Evolutionary conservation across 2,797 vertebrate genomes (phyloP), one percentile per base, ranked within the genome.

Genomic region (Astyanax mexicanus): DNA sequence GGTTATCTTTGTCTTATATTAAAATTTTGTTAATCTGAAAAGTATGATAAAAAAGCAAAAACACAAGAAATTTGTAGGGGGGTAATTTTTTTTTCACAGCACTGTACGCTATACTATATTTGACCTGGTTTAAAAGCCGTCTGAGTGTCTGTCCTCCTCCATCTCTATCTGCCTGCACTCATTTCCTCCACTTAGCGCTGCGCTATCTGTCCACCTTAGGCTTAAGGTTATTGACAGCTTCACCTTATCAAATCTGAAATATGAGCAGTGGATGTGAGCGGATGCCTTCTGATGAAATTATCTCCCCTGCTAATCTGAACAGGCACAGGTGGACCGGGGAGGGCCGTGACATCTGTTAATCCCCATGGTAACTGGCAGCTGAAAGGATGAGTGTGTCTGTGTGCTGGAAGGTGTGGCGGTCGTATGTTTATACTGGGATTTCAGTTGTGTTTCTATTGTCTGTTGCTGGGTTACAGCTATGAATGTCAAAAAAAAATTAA

Each of bases 301-400:
- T 80, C 73, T 78, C 17, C 35, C 21, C 57, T 57, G 69, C 64
- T 77, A 74, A 79, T 83, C 83, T 78, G 67, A 64, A 13, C 74
- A 66, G 1, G 58, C 52, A 21, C 74, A 77, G 74, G 72, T 83
- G 62, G 52, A 23, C 62, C 52, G 13, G 52, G 32, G 55, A 40
- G 38, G 21, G 51, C 17, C 19, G n/a, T 80, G 71, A 38, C 52
- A 81, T 51, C 32, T 19, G 61, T 29, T 75, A 55, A 78, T 78
- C 69, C 25, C 61, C 49, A 68, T 75, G 64, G 44, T 47, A 62
- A 72, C 62, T 54, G 54, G 38, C 54, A 25, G 44, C 42, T 64
- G 64, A 35, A 62, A 27, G 32, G 27, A 69, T 42, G 25, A 32
- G 35, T 8, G 15, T 23, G 17, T 51, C 32, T 8, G 57, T 11